phyloP scores from a whole-genome alignment of 1,140 invertebrate species.

The Ceratina calcarata region DNA sequence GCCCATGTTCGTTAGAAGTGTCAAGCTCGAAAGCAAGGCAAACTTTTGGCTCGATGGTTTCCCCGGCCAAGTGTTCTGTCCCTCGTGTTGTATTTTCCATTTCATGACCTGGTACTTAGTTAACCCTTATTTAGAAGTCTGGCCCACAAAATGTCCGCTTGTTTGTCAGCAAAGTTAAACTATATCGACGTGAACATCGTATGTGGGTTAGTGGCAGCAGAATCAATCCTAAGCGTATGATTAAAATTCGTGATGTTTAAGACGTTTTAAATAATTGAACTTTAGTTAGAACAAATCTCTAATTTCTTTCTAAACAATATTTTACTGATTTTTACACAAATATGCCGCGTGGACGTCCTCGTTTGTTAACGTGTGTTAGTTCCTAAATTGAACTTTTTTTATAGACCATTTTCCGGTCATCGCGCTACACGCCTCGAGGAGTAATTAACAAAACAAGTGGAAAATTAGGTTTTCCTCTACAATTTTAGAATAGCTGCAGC shows the following conservation, averaged over 20 bases:
- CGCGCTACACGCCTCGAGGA: slow-evolving; percentile 31
- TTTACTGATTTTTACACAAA: too few species aligned
- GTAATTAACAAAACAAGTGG: slow-evolving; percentile 52
- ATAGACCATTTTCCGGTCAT: slow-evolving; percentile 39
- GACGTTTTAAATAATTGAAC: too few species aligned
- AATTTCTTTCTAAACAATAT: too few species aligned
- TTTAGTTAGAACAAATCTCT: too few species aligned
- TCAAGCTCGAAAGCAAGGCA: slow-evolving; percentile 18
- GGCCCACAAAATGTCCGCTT: neutral
- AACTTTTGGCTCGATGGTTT: slow-evolving; percentile 22
- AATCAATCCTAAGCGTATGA: too few species aligned
- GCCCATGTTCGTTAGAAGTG: slow-evolving; percentile 11
- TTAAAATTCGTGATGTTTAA: too few species aligned
- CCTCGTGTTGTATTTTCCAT: slow-evolving; percentile 9
- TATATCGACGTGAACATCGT: neutral
- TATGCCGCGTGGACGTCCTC: neutral
- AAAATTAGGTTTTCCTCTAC: slow-evolving; percentile 50
- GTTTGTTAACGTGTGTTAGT: slow-evolving; percentile 12
- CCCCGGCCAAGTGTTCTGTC: neutral
- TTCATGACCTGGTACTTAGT: slow-evolving; percentile 5
- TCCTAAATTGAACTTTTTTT: slow-evolving; percentile 48
- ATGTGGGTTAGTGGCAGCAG: neutral
- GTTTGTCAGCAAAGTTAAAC: neutral
- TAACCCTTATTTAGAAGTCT: slow-evolving; percentile 2
- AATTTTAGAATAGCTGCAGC: slow-evolving; percentile 44